A percentile compares a stretch with the other conserved stretches of the same genome.
Conservation (phyloP, 2,113 vertebrate genomes). For the Lipophrys pholis region DNA sequence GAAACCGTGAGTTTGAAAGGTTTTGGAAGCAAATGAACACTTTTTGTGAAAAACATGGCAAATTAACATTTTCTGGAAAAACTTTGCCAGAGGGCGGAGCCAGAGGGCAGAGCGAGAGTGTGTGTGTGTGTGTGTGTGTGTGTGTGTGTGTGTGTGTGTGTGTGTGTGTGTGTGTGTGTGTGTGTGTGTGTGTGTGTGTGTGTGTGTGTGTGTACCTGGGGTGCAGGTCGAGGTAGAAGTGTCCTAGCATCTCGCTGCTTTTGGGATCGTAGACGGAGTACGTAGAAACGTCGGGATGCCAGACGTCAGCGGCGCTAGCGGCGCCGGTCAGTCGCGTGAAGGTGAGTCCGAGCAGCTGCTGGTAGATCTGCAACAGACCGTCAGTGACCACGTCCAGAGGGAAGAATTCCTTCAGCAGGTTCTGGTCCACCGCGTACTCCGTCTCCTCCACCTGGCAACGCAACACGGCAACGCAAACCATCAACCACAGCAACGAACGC, state of each 20-base stretch:
- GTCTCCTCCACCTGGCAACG: conserved; percentile 90
- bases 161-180: too few relatives aligned
- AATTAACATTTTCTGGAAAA: not conserved
- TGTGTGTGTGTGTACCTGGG: conserved; percentile 77
- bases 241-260: conserved; percentile 85
- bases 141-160: too few relatives aligned
- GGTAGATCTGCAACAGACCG: conserved; percentile 94
- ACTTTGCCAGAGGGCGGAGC: too few relatives aligned
- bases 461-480: too few relatives aligned
- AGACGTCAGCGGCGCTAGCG: conserved; percentile 75
- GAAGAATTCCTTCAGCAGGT: conserved; percentile 96
- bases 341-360: conserved; percentile 92
- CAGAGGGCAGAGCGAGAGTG: too few relatives aligned
- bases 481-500: too few relatives aligned
- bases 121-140: too few relatives aligned
- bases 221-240: conserved; percentile 97
- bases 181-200: too few relatives aligned
- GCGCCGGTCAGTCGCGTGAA: conserved; percentile 88
- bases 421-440: conserved; percentile 93
- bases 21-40: too few relatives aligned
- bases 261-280: conserved; percentile 87
- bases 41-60: too few relatives aligned
- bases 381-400: conserved; percentile 96
- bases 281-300: conserved; percentile 93
- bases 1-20: too few relatives aligned